A percentile compares a stretch with the other conserved stretches of the same genome.
Conservation (phyloP, 2,888 invertebrate genomes). For the Drosophila tanythrix region DNA sequence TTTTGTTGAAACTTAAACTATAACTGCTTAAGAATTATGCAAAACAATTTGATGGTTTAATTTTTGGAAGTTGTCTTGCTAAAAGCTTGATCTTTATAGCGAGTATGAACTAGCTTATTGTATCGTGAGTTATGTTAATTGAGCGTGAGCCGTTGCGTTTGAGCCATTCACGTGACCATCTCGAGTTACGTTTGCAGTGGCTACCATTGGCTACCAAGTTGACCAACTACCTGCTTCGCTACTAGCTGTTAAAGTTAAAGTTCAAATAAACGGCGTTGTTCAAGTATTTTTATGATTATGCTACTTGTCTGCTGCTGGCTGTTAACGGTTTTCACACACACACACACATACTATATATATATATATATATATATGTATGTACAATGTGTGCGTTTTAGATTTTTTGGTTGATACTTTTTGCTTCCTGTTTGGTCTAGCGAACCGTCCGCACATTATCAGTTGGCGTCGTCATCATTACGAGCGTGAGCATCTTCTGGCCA, state of each 20-base stretch:
- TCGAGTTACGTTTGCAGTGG: constrained; percentile 17
- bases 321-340: constrained; percentile 61
- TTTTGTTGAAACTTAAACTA: neutral
- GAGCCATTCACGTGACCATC: constrained; percentile 36
- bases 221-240: constrained; percentile 33
- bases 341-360: neutral
- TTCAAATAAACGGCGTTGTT: constrained; percentile 72
- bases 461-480: constrained; percentile 50
- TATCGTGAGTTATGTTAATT: constrained; percentile 1
- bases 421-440: constrained; percentile 67
- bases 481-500: constrained; percentile 59
- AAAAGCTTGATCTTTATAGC: neutral
- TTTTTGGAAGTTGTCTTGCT: neutral
- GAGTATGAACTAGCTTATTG: neutral
- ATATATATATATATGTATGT: neutral
- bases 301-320: constrained; percentile 59
- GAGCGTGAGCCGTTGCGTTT: constrained; percentile 17
- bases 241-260: constrained; percentile 68
- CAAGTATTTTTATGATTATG: constrained; percentile 76
- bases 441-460: constrained; percentile 54
- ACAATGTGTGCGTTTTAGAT: constrained; percentile 34
- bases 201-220: constrained; percentile 41
- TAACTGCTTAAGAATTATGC: neutral
- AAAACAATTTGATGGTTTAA: neutral
- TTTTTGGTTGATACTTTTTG: constrained; percentile 64